Evolutionary conservation across 1,140 invertebrate genomes (phyloP), one percentile per base, ranked within the genome.

Genomic region (Thalassaphorura encarpata): DNA sequence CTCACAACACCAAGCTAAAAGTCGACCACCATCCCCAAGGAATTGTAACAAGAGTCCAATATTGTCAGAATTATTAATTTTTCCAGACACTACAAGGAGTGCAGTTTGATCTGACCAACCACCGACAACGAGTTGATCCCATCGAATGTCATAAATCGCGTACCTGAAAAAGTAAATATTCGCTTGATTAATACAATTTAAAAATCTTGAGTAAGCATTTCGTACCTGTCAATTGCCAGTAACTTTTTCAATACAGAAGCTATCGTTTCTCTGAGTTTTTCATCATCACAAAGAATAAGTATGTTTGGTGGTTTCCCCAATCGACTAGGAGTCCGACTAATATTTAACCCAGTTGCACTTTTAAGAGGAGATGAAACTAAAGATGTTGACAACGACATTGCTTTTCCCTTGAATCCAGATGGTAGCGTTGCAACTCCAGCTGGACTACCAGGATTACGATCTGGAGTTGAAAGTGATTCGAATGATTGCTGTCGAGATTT

Each of bases 61-160:
- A 8, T 39, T 16, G 3, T 45, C 18, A 3, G 52, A 18, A 6
- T 60, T 47, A 2, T 60, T 56, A 6, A 65, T 56, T 31, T 54
- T 50, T 6, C 63, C 63, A 18, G 54, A 54, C 0, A 65, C 15
- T 16, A 65, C 57, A 19, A 62, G 46, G 16, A 63, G 46, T 15
- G 63, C 63, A 28, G 63, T 62, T 49, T 62, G 60, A n/a, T 65
- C 63, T 3, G 63, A 51, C 63, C 63, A 65, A 0, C 63, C 63
- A 2, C 63, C 63, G 6, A 60, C 58, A 1, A 15, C 26, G 3
- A 65, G 19, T 31, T 65, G 63, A 54, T 62, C 59, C 63, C 63
- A 65, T 4, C 60, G 59, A 39, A 65, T 65, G 33, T 62, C 63
- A 47, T 65, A 65, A 54, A 65, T 65, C 2, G 51, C 58, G 36